Conservation (phyloP, 2,888 invertebrate genomes). For the Acrocyrtus sp. region DNA sequence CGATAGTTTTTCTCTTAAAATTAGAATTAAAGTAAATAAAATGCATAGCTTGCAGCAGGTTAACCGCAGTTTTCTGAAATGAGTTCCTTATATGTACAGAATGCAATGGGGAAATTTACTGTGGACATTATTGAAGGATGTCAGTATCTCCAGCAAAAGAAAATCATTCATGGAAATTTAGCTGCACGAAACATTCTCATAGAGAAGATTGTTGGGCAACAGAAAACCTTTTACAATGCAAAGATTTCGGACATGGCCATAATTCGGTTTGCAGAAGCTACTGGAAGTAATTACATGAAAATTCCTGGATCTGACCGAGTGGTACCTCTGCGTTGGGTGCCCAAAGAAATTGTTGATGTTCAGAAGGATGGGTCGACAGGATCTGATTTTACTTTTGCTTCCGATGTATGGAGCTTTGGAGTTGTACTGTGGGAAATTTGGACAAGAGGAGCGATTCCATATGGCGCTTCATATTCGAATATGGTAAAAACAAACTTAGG, state of each 20-base stretch:
- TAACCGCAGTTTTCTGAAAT: too few relatives aligned
- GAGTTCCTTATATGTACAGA: conserved; percentile 11
- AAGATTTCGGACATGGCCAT: conserved; percentile 50
- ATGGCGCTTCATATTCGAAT: conserved; percentile 25
- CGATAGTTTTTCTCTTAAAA: too few relatives aligned
- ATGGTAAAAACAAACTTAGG: conserved; percentile 11
- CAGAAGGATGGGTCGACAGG: neutral
- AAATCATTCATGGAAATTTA: conserved; percentile 48
- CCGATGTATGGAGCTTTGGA: conserved; percentile 50
- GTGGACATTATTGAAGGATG: conserved; percentile 39
- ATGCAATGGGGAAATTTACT: conserved; percentile 34
- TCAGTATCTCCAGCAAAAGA: conserved; percentile 47
- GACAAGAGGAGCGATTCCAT: conserved; percentile 37
- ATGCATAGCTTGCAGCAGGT: too few relatives aligned
- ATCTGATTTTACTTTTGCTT: conserved; percentile 11
- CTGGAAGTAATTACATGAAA: conserved; percentile 43
- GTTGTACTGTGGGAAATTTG: conserved; percentile 44
- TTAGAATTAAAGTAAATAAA: too few relatives aligned
- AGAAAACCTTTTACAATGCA: conserved; percentile 38
- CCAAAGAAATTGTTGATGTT: conserved; percentile 40
- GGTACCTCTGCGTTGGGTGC: conserved; percentile 50
- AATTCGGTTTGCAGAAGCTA: conserved; percentile 4
- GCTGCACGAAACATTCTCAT: conserved; percentile 53
- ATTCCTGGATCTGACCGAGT: conserved; percentile 15
- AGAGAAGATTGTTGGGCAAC: conserved; percentile 7